Conservation (phyloP, 2,888 invertebrate genomes). For the Diadegma fenestrale region DNA sequence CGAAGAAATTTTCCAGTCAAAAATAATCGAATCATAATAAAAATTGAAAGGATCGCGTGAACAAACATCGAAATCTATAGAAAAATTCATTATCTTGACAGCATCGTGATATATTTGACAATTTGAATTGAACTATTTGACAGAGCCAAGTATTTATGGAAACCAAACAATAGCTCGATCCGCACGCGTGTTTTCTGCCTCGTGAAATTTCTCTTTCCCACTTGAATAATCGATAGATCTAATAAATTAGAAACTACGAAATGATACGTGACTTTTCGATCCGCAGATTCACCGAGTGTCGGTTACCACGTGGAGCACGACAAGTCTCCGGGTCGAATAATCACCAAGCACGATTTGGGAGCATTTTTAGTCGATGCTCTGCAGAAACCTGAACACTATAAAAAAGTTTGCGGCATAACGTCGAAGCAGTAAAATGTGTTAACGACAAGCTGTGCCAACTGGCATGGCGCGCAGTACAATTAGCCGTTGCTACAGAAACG, state of each 20-base stretch:
- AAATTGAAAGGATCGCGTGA: not conserved
- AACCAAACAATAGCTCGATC: not conserved
- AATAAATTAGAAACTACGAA: not conserved
- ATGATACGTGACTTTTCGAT: conserved; percentile 4
- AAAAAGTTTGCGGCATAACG: conserved; percentile 88
- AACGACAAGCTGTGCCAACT: not conserved
- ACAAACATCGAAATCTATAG: not conserved
- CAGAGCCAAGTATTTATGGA: not conserved
- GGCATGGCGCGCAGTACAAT: too few relatives aligned
- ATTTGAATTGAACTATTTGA: not conserved
- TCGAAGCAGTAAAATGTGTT: conserved; percentile 75
- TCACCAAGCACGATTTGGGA: conserved; percentile 92
- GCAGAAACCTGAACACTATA: conserved; percentile 89
- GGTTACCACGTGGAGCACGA: conserved; percentile 88
- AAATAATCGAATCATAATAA: not conserved
- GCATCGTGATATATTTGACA: not conserved
- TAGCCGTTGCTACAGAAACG: too few relatives aligned
- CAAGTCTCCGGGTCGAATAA: conserved; percentile 88
- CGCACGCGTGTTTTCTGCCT: not conserved
- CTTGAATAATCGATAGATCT: not conserved
- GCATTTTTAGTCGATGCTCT: conserved; percentile 91
- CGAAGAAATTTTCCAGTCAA: not conserved
- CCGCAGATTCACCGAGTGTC: conserved; percentile 88
- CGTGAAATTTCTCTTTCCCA: not conserved
- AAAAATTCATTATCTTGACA: not conserved